Evolutionary conservation across 2,113 vertebrate genomes (phyloP), one percentile per base, ranked within the genome.

Genomic region (Callorhinus ursinus): DNA sequence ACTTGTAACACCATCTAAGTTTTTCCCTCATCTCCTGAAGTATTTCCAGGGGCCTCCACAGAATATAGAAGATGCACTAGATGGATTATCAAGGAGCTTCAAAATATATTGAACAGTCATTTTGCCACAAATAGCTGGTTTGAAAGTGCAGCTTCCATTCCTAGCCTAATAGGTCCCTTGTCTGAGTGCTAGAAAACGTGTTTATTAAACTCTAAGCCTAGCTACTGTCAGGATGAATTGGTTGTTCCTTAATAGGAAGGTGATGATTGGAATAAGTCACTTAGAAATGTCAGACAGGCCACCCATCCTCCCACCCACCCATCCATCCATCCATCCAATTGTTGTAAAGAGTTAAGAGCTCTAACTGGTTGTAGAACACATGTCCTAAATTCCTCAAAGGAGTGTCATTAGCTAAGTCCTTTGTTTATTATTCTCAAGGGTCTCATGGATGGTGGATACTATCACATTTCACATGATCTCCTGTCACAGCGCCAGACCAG

Each of bases 131-230:
- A 97, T 85, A 92, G 72, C 63, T 59, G n/a, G 15, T 87, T 42
- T 63, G 71, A 93, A 97, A 96, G 59, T 69, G 28, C 33, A 87
- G 82, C 31, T 96, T 97, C 86, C 21, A 96, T 95, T 97, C 59
- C 72, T 92, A 46, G 36, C 31, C 72, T 97, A 96, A 97, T 82
- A 93, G 82, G 21, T 88, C 39, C 49, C 28, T 59, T 76, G 63
- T 82, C 71, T 95, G 88, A 92, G 83, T 67, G 46, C 53, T 77
- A 10, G 90, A 67, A 96, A 97, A 92, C 59, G 39, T 92, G 80
- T 94, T 97, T 96, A 96, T 89, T 96, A 98, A 95, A 94, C 28
- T 88, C 86, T 39, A 87, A 96, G 53, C 71, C 80, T 49, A 74
- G 26, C 63, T 76, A 46, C 51, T 76, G 24, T 93, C 46, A 83